These are phyloP conservation scores for Neolamprologus fasciatus DNA, from an alignment of 2,113 vertebrate genomes.

Conservation along the genomic window DNA sequence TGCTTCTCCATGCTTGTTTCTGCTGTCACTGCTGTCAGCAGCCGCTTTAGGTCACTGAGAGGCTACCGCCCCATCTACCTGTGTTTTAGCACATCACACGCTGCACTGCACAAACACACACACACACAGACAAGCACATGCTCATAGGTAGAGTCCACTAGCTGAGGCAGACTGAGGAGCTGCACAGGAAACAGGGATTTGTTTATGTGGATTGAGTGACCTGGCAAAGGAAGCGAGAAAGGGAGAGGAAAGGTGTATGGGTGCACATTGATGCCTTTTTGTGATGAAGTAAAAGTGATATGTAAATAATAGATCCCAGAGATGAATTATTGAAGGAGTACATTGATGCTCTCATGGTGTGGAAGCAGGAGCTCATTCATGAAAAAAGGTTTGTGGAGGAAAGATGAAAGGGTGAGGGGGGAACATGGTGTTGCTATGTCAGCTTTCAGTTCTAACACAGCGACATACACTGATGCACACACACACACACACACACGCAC, in stretches of 20 bases:
- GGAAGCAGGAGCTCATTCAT: constrained; percentile 50
- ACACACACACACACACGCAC: rapidly evolving
- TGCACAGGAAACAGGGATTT: constrained; percentile 13
- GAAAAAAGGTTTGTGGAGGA: constrained; percentile 14
- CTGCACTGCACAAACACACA: constrained; percentile 27
- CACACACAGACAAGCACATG: constrained; percentile 9
- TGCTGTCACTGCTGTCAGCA: constrained; percentile 33
- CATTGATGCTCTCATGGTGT: constrained; percentile 56
- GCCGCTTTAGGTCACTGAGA: constrained; percentile 52
- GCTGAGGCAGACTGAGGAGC: not conserved
- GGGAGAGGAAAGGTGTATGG: not conserved
- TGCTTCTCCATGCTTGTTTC: constrained; percentile 1
- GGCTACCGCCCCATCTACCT: constrained; percentile 53
- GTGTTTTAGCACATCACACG: constrained; percentile 58
- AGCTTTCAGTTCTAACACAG: not conserved
- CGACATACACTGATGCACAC: not conserved
- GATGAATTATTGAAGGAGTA: constrained; percentile 49
- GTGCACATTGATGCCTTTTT: constrained; percentile 1
- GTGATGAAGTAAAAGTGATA: constrained; percentile 51
- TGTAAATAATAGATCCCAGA: constrained; percentile 66
- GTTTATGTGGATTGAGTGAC: constrained; percentile 38
- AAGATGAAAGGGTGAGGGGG: not conserved
- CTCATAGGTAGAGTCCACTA: not conserved
- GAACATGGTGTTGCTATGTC: not conserved
- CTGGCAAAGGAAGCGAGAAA: not conserved